Evolutionary conservation across 2,888 invertebrate species (phyloP), one percentile per base, ranked within the genome.

Genomic region (Hydrotaea cyrtoneurina): DNA sequence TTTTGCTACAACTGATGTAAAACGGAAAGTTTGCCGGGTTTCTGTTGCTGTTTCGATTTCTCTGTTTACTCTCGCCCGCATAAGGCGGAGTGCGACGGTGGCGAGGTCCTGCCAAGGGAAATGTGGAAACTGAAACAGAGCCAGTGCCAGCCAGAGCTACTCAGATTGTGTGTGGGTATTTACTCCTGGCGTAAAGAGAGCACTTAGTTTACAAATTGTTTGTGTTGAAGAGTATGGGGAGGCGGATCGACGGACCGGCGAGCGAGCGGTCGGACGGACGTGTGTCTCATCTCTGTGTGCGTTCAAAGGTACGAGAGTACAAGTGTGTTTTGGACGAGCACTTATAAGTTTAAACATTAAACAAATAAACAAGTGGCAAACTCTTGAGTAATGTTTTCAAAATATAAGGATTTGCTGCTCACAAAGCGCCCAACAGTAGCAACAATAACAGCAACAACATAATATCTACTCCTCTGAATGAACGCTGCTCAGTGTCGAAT

Each of bases 281-380:
- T 53, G 17, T 53, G 53, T 17, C 17, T n/a, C 15, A 36, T 64
- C 36, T n/a, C 31, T 17, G 17, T 64, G 23, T 64, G 21, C 36
- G 39, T 59, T 64, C 66, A 55, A 46, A 39, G 72, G 79, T 53
- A 74, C 59, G 21, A 79, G 76, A 73, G 85, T 53, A 74, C 59
- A 19, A 79, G 76, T 69, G 85, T 69, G 73, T 82, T 73, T 79
- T 73, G 69, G 78, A 82, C 76, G 57, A 85, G 81, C 79, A 85
- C 85, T 85, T 85, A 82, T 59, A 82, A 79, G 73, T 85, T 79
- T 76, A 85, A 82, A 79, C 81, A 82, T 82, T 85, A 77, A 82
- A 84, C 81, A 84, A 80, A 74, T 75, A 78, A 84, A 84, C 75
- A 81, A 79, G 82, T 82, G 77, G 79, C 79, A 79, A 85, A 82